Percentiles rank a stretch among this genome's conserved stretches.
phyloP scores from a whole-genome alignment of 2,888 invertebrate genomes.

The Lysandra bellargus region DNA sequence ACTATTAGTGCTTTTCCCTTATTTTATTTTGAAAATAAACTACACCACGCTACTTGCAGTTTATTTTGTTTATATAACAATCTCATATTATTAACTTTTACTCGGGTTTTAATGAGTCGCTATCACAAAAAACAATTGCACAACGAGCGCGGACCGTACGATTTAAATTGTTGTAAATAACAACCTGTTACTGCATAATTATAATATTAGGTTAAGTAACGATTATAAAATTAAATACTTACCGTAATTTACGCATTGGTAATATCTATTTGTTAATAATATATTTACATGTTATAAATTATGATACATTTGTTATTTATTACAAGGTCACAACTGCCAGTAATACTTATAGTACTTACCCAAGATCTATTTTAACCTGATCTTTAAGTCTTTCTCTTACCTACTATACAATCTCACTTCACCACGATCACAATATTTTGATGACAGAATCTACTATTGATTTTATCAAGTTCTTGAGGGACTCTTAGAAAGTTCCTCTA shows the following conservation, averaged over 20 bases:
- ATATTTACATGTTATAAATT: not conserved
- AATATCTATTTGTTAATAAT: conserved; percentile 13
- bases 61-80: conserved; percentile 11
- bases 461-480: too few relatives aligned
- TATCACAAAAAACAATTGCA: conserved; percentile 15
- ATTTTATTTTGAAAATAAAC: not conserved
- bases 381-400: not conserved
- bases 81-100: conserved; percentile 14
- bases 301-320: not conserved
- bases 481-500: not conserved
- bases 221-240: conserved; percentile 17
- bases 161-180: conserved; percentile 16
- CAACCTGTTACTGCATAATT: not conserved
- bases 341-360: not conserved
- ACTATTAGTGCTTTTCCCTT: too few relatives aligned
- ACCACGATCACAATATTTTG: not conserved
- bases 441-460: too few relatives aligned
- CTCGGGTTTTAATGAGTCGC: not conserved
- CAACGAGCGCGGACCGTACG: not conserved
- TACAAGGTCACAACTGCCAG: not conserved
- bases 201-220: conserved; percentile 21
- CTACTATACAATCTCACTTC: not conserved
- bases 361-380: not conserved
- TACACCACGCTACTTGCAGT: not conserved
- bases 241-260: not conserved